Conservation (phyloP, 2,113 vertebrate genomes). For the Camelus dromedarius region DNA sequence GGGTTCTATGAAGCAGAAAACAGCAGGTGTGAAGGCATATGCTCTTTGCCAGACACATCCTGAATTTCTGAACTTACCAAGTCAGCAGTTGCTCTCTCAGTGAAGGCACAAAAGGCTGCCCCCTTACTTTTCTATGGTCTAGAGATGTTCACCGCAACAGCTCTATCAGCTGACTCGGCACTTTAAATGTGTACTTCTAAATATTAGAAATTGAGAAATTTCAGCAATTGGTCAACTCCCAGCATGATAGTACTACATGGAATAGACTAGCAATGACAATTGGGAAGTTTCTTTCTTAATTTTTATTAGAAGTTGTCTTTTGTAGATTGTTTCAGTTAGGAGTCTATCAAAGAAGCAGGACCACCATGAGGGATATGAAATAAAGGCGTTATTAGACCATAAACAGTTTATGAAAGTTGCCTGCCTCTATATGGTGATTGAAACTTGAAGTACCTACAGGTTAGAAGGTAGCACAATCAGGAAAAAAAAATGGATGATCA, state of each 20-base stretch:
- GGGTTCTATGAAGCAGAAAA: constrained; percentile 48
- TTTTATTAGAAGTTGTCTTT: not conserved
- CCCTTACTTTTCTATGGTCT: not conserved
- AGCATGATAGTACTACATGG: not conserved
- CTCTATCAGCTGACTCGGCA: not conserved
- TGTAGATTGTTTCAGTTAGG: not conserved
- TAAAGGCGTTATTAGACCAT: not conserved
- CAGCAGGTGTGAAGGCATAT: constrained; percentile 48
- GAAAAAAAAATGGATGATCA: not conserved
- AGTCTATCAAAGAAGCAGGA: not conserved
- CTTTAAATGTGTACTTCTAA: not conserved
- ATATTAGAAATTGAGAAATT: not conserved
- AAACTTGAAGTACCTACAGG: not conserved
- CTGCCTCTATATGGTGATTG: not conserved
- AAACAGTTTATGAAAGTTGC: not conserved
- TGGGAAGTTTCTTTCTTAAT: not conserved
- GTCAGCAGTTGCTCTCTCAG: constrained; percentile 16
- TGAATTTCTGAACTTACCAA: constrained; percentile 5
- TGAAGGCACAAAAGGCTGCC: not conserved
- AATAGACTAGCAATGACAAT: not conserved
- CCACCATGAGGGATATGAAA: not conserved
- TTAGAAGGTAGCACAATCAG: not conserved
- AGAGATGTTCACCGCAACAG: not conserved
- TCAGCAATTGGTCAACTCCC: not conserved
- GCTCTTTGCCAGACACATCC: not conserved